Evolutionary conservation across 2,888 invertebrate genomes (phyloP), one percentile per base, ranked within the genome.

Genomic region (Parasteatoda lunata): DNA sequence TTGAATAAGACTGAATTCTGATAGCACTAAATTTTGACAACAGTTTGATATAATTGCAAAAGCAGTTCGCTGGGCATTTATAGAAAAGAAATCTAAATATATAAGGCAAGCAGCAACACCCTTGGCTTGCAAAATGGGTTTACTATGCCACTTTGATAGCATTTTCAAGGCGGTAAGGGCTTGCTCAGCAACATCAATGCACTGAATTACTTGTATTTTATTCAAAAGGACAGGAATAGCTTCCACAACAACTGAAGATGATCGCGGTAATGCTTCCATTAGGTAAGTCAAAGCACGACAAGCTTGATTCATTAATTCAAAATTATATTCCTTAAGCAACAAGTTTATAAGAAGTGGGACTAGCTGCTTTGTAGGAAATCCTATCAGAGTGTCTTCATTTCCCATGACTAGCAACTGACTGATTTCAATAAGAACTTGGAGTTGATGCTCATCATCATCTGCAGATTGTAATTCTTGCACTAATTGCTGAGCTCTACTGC

Each of bases 141-240:
- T 99, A 91, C 98, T 97, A 93, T 99, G 99, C 88, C 99, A 94
- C 13, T 97, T 94, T 0, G 98, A 99, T 78, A 99, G 94, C 95
- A 98, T 98, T 92, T 99, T 99, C 65, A 99, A 93, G 3, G 99
- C 99, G 5, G 98, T 98, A 88, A 99, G 94, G 90, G 98, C 97
- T 93, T 99, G 99, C 92, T 99, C 99, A 5, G 99, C 99, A 30
- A 99, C 99, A 93, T 99, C 99, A 97, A 99, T 99, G 92, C 99
- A 99, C 90, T 98, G 98, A 90, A 99, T 99, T 47, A 97, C 96
- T 93, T 98, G 98, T 84, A 99, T 93, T 93, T 98, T 99, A 93
- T 98, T 98, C 82, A 99, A 93, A 93, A 99, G 98, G 0, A 97
- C 97, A 1, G 99, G 99, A 85, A 99, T 97, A 3, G 98, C 98